These are phyloP conservation scores for Ophioderma brevispina DNA, from an alignment of 35 echinoderm and acorn worm species.

Conservation along the genomic window DNA sequence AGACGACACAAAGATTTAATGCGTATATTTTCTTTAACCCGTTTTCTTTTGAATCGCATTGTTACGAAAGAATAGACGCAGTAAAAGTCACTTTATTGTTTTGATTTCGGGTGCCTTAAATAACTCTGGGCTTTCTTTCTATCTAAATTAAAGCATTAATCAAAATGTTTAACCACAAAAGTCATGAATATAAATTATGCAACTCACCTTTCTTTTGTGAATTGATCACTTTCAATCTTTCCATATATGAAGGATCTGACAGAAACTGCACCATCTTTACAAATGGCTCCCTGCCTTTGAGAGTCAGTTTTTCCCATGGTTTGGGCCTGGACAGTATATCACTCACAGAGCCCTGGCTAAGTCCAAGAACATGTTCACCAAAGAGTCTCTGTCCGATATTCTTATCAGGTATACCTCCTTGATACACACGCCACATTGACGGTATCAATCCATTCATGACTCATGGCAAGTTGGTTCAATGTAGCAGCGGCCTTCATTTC, in stretches of 20 bases:
- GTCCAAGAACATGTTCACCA: conserved; percentile 85
- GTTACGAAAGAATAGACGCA: too few species aligned
- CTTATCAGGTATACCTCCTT: conserved; percentile 86
- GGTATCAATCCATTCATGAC: conserved; percentile 88
- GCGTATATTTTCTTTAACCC: too few species aligned
- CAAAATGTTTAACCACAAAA: background rate
- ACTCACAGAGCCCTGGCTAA: conserved; percentile 97
- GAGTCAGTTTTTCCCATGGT: conserved; percentile 94
- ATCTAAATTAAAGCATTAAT: background rate
- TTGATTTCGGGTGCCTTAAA: too few species aligned
- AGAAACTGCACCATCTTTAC: conserved; percentile 98
- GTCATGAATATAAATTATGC: too few species aligned
- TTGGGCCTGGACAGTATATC: conserved; percentile 91
- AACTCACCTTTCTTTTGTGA: conserved; percentile 89
- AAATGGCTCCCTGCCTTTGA: conserved; percentile 93
- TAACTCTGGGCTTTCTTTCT: too few species aligned
- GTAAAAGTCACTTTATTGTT: too few species aligned
- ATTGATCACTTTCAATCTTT: conserved; percentile 83
- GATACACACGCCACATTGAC: conserved; percentile 75
- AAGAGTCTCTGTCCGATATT: conserved; percentile 94
- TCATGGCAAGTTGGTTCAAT: conserved; percentile 43
- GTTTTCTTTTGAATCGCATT: too few species aligned
- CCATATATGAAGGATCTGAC: conserved; percentile 75
- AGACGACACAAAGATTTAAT: too few species aligned
- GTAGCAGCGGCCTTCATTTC: conserved; percentile 30